A percentile compares a stretch with the other conserved stretches of the same genome.
phyloP scores from a whole-genome alignment of 2,113 vertebrate species.

The Pedetes capensis region DNA sequence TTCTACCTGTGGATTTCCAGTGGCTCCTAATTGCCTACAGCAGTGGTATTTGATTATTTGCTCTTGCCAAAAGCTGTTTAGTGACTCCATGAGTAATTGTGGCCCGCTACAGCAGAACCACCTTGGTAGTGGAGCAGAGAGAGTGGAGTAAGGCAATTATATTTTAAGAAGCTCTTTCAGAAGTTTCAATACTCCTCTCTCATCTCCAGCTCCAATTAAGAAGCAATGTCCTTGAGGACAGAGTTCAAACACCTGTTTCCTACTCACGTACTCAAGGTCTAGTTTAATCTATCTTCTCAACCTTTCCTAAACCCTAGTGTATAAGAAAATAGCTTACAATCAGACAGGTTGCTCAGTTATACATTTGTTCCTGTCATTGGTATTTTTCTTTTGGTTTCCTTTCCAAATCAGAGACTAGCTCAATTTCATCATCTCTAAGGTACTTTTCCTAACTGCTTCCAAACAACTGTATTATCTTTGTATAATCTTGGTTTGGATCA shows the following conservation, averaged over 20 bases:
- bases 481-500: background rate
- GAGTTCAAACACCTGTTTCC: background rate
- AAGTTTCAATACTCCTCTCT: background rate
- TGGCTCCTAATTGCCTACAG: constrained; percentile 30
- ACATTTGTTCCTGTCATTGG: background rate
- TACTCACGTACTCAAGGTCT: background rate
- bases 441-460: background rate
- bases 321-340: background rate
- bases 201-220: background rate
- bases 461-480: background rate
- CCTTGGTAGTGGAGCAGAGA: background rate
- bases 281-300: background rate
- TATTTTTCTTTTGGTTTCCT: background rate
- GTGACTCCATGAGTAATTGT: background rate
- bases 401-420: background rate
- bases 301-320: background rate
- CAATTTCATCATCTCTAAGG: background rate
- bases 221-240: background rate
- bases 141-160: background rate
- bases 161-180: background rate
- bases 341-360: background rate
- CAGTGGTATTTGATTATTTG: constrained; percentile 28
- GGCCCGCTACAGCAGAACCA: background rate
- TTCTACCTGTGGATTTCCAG: constrained; percentile 27
- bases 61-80: constrained; percentile 33